A percentile compares a stretch with the other conserved stretches of the same genome.
These are phyloP conservation scores for Hymenochirus boettgeri DNA, from an alignment of 2,113 vertebrate genomes.

Conservation along the genomic window DNA sequence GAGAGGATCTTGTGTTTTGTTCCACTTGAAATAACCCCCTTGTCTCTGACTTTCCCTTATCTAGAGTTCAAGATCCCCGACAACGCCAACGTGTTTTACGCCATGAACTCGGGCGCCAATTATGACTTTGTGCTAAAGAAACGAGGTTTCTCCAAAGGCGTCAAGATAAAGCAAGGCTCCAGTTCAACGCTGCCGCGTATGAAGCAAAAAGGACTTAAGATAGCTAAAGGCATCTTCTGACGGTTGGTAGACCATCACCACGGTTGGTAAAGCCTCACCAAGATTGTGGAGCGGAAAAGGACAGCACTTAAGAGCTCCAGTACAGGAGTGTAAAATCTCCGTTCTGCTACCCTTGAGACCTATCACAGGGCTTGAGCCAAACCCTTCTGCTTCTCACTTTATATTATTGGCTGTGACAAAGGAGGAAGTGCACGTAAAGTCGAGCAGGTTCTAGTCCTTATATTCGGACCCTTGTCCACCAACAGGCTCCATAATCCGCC, in stretches of 20 bases:
- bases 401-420: slow-evolving; percentile 5
- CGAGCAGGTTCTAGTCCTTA: neutral
- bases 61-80: slow-evolving; percentile 92
- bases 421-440: neutral
- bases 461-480: neutral
- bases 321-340: slow-evolving; percentile 14
- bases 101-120: slow-evolving; percentile 97
- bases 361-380: neutral
- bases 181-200: slow-evolving; percentile 93
- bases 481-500: slow-evolving; percentile 54
- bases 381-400: neutral
- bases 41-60: neutral
- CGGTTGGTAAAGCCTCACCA: slow-evolving; percentile 10
- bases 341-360: neutral
- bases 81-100: slow-evolving; percentile 96
- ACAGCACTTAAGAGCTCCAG: slow-evolving; percentile 19
- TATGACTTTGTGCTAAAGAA: slow-evolving; percentile 95
- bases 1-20: too few species aligned
- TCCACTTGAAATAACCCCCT: neutral
- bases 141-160: slow-evolving; percentile 71
- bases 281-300: slow-evolving; percentile 33
- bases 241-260: slow-evolving; percentile 32
- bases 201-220: slow-evolving; percentile 96
- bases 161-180: slow-evolving; percentile 81
- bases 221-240: slow-evolving; percentile 97